Conservation (phyloP, 2,113 vertebrate genomes). For the Nesoenas mayeri region DNA sequence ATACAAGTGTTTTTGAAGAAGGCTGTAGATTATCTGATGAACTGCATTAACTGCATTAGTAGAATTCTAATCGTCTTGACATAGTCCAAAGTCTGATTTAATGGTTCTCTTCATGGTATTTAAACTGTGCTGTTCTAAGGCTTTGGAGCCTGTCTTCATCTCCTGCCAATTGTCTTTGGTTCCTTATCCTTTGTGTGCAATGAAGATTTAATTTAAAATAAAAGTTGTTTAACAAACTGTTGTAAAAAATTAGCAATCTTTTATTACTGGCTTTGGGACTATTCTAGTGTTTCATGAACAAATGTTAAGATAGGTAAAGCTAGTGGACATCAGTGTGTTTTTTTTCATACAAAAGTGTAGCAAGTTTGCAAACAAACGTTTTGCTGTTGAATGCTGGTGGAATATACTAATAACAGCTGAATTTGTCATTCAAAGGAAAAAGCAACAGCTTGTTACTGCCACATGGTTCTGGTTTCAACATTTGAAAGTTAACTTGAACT, state of each 20-base stretch:
- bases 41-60: not conserved
- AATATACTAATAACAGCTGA: not conserved
- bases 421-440: not conserved
- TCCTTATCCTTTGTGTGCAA: not conserved
- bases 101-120: not conserved
- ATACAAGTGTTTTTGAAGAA: not conserved
- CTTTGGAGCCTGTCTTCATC: not conserved
- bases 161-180: not conserved
- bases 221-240: not conserved
- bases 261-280: not conserved
- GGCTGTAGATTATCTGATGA: not conserved
- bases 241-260: not conserved
- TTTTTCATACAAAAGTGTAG: not conserved
- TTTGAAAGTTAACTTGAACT: not conserved
- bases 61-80: not conserved
- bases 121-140: not conserved
- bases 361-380: not conserved
- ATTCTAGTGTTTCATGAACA: not conserved
- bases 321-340: not conserved
- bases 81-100: not conserved
- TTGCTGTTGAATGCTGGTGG: not conserved
- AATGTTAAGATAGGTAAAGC: not conserved
- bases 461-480: not conserved
- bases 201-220: constrained; percentile 22
- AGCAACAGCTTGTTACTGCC: not conserved